A percentile compares a stretch with the other conserved stretches of the same genome.
phyloP scores from a whole-genome alignment of 2,888 invertebrate genomes.

The Cosmia trapezina region DNA sequence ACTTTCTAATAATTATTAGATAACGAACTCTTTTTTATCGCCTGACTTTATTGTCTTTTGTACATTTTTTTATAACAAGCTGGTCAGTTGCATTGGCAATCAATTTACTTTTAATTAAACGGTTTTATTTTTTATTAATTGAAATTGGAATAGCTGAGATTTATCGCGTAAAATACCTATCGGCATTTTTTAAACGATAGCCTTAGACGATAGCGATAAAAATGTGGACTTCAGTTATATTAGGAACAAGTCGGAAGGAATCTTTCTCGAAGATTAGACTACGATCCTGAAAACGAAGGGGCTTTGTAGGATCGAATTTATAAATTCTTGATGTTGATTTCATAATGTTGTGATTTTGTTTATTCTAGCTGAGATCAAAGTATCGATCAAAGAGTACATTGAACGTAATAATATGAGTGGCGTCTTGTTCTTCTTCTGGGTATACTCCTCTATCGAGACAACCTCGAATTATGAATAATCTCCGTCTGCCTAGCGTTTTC shows the following conservation, averaged over 20 bases:
- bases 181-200: background rate
- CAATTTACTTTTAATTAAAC: conserved; percentile 27
- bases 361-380: background rate
- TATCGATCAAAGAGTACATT: background rate
- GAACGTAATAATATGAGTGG: background rate
- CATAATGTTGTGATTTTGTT: background rate
- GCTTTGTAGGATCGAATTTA: background rate
- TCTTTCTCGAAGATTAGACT: background rate
- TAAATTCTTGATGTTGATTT: background rate
- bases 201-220: background rate
- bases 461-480: background rate
- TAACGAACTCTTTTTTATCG: conserved; percentile 57
- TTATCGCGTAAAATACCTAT: background rate
- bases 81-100: conserved; percentile 14
- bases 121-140: conserved; percentile 24
- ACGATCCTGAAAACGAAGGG: no score
- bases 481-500: background rate
- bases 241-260: background rate
- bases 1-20: conserved; percentile 65
- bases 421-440: background rate
- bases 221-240: no score
- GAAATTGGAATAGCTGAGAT: conserved; percentile 19
- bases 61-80: conserved; percentile 30
- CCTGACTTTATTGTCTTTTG: conserved; percentile 51
- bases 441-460: background rate